Base-by-base conservation (phyloP, 1,140 invertebrate genomes). In the Drosophila santomea region DNA sequence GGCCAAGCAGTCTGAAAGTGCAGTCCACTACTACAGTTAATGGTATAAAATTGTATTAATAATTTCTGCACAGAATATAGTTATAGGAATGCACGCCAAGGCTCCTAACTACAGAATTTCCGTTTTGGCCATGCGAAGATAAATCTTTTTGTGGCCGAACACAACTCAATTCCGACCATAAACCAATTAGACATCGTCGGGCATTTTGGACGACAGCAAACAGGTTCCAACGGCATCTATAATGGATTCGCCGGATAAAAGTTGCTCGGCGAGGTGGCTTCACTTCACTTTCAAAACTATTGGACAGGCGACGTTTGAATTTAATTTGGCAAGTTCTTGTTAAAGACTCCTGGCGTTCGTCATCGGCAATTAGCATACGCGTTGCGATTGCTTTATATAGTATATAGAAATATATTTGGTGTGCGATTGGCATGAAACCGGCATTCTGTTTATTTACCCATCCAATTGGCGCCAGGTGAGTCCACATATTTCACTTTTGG, bases 401-500 rank as follows among this genome's bases (percentile, higher is more conserved):
- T 69, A 36, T 43, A 36, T 43, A 17, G 0, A 32, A 1, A 32
- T 32, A 32, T 32, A 32, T 32, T 32, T 8, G 28, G 7, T 38
- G 38, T 55, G 41, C 32, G 32, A 54, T 32, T 35, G 47, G 39
- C 25, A 61, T 66, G 28, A 63, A 66, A 63, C 61, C 66, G 61
- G 72, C 79, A 86, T 66, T 80, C 45, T 80, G 67, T 89, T 88
- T 89, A 83, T 88, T 88, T 83, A 68, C 50, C 59, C 67, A 69
- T 73, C 35, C 60, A 89, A 88, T 86, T 86, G 84, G 72, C 83
- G 83, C 83, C 83, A 88, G 55, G 71, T 80, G 79, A 88, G 59
- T 79, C 74, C 71, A 86, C 77, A 67, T 69, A 64, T 57, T 43
- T 67, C 32, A 35, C 11, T 36, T 15, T 67, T 36, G 45, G 39